Conservation (phyloP, 2,888 invertebrate genomes). For the Iphiclides podalirius region DNA sequence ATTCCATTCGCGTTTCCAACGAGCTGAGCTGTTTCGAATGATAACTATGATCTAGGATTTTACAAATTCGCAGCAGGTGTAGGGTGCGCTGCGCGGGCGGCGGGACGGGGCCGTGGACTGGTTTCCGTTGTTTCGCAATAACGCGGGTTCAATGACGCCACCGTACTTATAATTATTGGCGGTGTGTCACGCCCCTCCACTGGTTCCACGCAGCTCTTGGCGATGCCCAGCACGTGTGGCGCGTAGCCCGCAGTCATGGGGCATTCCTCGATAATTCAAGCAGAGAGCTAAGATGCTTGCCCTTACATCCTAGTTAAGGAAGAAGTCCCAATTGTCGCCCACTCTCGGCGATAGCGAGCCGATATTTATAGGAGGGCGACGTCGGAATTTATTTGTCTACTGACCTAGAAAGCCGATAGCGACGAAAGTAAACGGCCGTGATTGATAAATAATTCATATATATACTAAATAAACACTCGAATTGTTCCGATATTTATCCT, state of each 20-base stretch:
- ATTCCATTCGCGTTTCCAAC: conserved; percentile 59
- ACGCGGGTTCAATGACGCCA: conserved; percentile 76
- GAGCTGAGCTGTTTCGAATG: conserved; percentile 66
- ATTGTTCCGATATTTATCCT: conserved; percentile 68
- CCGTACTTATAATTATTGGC: conserved; percentile 69
- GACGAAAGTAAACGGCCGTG: conserved; percentile 67
- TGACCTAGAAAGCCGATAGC: conserved; percentile 69
- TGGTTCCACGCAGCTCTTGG: conserved; percentile 36
- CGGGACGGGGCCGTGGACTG: conserved; percentile 54
- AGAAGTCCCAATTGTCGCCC: conserved; percentile 20
- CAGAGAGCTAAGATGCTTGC: conserved; percentile 8
- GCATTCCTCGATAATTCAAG: conserved; percentile 22
- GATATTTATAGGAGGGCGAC: conserved; percentile 45
- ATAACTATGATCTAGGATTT: conserved; percentile 77
- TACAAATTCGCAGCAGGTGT: conserved; percentile 77
- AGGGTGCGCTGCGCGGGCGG: conserved; percentile 34
- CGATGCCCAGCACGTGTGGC: conserved; percentile 29
- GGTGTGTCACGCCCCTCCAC: conserved; percentile 69
- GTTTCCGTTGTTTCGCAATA: conserved; percentile 80
- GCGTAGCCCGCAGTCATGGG: conserved; percentile 20
- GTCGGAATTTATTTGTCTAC: conserved; percentile 51
- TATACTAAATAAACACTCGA: conserved; percentile 56
- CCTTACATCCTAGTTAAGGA: neutral
- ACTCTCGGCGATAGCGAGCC: conserved; percentile 39
- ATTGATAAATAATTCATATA: conserved; percentile 64